A percentile compares a stretch with the other conserved stretches of the same genome.
phyloP scores from a whole-genome alignment of 2,888 invertebrate genomes.

The Ornithoptera priamus region DNA sequence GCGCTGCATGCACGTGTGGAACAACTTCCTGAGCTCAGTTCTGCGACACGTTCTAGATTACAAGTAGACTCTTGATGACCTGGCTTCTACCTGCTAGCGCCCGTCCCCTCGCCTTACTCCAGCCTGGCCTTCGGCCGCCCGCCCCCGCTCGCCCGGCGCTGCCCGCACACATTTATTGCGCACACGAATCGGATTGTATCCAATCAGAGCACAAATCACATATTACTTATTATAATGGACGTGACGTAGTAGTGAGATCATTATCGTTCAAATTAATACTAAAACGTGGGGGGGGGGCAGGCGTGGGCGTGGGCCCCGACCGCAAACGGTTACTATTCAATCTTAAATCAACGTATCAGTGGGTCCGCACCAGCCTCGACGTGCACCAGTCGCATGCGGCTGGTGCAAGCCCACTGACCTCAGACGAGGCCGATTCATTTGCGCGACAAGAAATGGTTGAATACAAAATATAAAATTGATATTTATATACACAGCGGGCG shows the following conservation, averaged over 20 bases:
- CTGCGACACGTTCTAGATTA: too few species aligned
- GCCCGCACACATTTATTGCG: conserved; percentile 20
- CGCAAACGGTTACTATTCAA: conserved; percentile 33
- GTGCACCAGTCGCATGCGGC: conserved; percentile 35
- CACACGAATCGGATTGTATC: not conserved
- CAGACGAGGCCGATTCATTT: conserved; percentile 73
- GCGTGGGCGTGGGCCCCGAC: too few species aligned
- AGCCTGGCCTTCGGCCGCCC: not conserved
- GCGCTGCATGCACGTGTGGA: too few species aligned
- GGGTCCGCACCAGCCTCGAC: conserved; percentile 40
- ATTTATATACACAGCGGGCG: conserved; percentile 60
- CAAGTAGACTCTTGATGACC: too few species aligned
- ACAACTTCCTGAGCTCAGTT: too few species aligned
- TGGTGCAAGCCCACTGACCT: conserved; percentile 38
- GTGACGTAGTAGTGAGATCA: conserved; percentile 78
- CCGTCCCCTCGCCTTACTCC: too few species aligned
- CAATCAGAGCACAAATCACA: conserved; percentile 45
- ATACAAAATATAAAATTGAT: conserved; percentile 77
- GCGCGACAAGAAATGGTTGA: conserved; percentile 72
- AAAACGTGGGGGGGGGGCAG: conserved; percentile 38
- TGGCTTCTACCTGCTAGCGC: too few species aligned
- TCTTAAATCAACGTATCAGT: conserved; percentile 50
- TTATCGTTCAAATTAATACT: conserved; percentile 76
- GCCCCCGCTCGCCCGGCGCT: conserved; percentile 53
- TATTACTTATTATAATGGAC: conserved; percentile 52